phyloP scores from a whole-genome alignment of 30 jellyfish, hydroid and myxozoan species.

The Catostylus mosaicus region DNA sequence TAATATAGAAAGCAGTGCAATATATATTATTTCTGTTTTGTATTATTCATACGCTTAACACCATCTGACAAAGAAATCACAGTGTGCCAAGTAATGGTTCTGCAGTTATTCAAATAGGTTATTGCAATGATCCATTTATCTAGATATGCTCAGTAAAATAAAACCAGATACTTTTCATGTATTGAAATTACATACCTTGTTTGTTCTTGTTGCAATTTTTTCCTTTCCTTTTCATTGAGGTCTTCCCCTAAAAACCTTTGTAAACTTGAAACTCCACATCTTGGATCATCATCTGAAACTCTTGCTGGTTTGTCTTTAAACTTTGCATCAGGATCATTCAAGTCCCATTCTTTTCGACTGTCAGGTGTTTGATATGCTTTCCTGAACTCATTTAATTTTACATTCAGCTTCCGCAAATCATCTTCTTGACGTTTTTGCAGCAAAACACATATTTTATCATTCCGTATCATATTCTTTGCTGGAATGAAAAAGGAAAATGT shows the following conservation, averaged over 20 bases:
- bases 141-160: too few species aligned
- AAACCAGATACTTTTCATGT: too few species aligned
- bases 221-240: conserved; percentile 77
- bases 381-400: conserved; percentile 75
- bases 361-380: conserved; percentile 72
- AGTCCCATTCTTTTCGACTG: conserved; percentile 89
- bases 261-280: conserved; percentile 92
- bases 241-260: conserved; percentile 95
- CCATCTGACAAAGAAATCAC: too few species aligned
- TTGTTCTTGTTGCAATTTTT: conserved; percentile 88
- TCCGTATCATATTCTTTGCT: conserved; percentile 82
- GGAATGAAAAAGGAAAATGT: not conserved
- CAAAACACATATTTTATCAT: conserved; percentile 75
- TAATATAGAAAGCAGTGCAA: too few species aligned
- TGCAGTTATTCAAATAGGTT: too few species aligned
- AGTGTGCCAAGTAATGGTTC: too few species aligned
- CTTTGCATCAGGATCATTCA: conserved; percentile 89
- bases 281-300: conserved; percentile 92
- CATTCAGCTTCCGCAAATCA: conserved; percentile 72
- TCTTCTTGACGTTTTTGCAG: conserved; percentile 89
- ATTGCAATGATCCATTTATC: too few species aligned
- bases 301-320: conserved; percentile 90
- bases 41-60: too few species aligned
- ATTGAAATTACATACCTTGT: conserved; percentile 69
- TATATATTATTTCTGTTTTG: too few species aligned